A percentile compares a stretch with the other conserved stretches of the same genome.
Evolutionary conservation across 2,888 invertebrate species (phyloP).

Genomic region (Gryllus longicercus): DNA sequence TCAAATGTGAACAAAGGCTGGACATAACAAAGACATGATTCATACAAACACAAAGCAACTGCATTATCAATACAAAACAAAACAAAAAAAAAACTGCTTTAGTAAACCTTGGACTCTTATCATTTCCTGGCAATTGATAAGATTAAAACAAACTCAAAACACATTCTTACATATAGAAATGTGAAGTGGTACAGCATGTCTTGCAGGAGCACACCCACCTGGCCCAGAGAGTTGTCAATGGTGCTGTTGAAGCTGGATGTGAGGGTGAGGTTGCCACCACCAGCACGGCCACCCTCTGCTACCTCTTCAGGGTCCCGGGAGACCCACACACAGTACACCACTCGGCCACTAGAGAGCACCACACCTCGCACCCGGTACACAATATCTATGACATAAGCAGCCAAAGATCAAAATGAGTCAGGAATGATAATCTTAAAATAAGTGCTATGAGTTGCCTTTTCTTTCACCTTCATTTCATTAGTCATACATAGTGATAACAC

Average conservation of each 20-base stretch:
- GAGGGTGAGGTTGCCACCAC: conserved; percentile 46
- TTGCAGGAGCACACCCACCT: conserved; percentile 36
- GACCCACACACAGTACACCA: conserved; percentile 61
- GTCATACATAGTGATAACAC: too few species aligned
- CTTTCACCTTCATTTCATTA: too few species aligned
- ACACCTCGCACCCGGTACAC: conserved; percentile 49
- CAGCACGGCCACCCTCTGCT: conserved; percentile 43
- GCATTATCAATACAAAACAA: too few species aligned
- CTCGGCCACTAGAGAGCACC: conserved; percentile 49
- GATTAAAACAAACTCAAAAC: too few species aligned
- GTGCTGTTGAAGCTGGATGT: conserved; percentile 50
- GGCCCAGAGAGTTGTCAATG: conserved; percentile 45
- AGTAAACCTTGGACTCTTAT: too few species aligned
- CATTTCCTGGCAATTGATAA: too few species aligned
- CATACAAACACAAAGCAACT: too few species aligned
- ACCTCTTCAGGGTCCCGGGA: conserved; percentile 51
- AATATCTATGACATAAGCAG: conserved; percentile 43
- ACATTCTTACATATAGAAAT: too few species aligned
- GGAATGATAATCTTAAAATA: background rate
- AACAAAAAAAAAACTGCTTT: too few species aligned
- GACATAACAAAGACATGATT: too few species aligned
- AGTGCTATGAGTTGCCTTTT: background rate
- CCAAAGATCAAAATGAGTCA: background rate
- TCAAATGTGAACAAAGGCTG: too few species aligned
- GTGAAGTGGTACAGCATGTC: too few species aligned